Evolutionary conservation across 2,797 vertebrate species (phyloP), one percentile per base, ranked within the genome.

Genomic region (Pseudotriccus pelzelni): DNA sequence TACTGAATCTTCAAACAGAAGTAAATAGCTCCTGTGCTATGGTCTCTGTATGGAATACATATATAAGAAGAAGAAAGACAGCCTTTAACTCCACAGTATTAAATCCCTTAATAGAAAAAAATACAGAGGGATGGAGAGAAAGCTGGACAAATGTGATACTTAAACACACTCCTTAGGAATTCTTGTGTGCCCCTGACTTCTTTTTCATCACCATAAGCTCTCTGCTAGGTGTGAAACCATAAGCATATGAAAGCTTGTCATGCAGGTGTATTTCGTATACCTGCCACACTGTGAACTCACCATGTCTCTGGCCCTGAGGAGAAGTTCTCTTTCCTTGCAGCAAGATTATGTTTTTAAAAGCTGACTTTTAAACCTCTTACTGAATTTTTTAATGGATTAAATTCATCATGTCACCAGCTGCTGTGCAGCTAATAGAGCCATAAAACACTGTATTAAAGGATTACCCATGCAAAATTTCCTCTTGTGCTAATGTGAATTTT

Each of bases 401-500:
- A 98, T 98, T 98, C 98, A 98, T 98, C 98, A 98, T 98, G 98
- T 98, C 98, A 98, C 97, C 98, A 98, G 98, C 98, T 98, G 98
- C 98, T 98, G 98, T 98, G 98, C 97, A 97, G 97, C 97, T 98
- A 98, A 98, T 98, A 98, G 98, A 98, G 98, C 97, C 98, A 98
- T 98, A 98, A 98, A 98, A 98, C 97, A 98, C 98, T 98, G 98
- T 98, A 98, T 98, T 98, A 98, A 98, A 98, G 98, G 98, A 98
- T 98, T 98, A 98, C 98, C 97, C 98, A 98, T 98, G 98, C 98
- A 98, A 98, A 98, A 98, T 98, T 98, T 98, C 98, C 96, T 98
- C 98, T 98, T 97, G 97, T 78, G 98, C 97, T 98, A 98, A 98
- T 98, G 98, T 98, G 98, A 98, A 98, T 98, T 98, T 98, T 98